phyloP scores from a whole-genome alignment of 2,888 invertebrate genomes.

The Drosophila vallismaia region DNA sequence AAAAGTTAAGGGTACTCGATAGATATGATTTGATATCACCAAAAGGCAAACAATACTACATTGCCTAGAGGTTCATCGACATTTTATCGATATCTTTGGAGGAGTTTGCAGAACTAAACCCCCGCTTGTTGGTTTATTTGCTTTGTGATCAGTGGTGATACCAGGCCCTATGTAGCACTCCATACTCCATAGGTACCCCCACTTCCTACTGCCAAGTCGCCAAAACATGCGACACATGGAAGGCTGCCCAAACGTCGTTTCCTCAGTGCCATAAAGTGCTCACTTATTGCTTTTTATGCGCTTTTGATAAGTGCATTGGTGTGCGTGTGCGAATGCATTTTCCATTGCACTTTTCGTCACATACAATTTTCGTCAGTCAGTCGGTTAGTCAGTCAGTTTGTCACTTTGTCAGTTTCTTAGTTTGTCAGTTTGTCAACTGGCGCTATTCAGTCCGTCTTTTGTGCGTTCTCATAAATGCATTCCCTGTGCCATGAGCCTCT shows the following conservation, averaged over 20 bases:
- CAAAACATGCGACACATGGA: conserved; percentile 54
- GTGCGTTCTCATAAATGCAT: conserved; percentile 52
- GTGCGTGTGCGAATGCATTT: conserved; percentile 61
- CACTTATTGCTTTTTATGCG: conserved; percentile 75
- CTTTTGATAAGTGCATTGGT: conserved; percentile 59
- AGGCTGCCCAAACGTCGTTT: conserved; percentile 68
- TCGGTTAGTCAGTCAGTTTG: conserved; percentile 45
- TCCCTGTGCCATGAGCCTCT: not conserved
- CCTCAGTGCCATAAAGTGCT: conserved; percentile 64
- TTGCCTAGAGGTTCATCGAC: conserved; percentile 25
- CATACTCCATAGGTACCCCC: not conserved
- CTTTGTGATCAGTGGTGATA: conserved; percentile 64
- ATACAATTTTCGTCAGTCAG: conserved; percentile 54
- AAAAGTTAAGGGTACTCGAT: not conserved
- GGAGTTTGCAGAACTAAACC: conserved; percentile 15
- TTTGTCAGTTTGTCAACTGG: conserved; percentile 28
- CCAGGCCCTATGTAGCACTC: conserved; percentile 24
- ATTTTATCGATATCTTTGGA: conserved; percentile 29
- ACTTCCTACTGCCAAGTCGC: not conserved
- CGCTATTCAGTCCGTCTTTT: conserved; percentile 52
- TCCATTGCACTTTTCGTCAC: conserved; percentile 69
- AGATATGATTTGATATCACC: conserved; percentile 20
- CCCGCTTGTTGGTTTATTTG: conserved; percentile 49
- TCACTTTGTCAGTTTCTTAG: conserved; percentile 42
- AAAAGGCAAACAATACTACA: not conserved